A percentile compares a stretch with the other conserved stretches of the same genome.
Evolutionary conservation across 1,140 invertebrate species (phyloP).

Genomic region (Megalopta genalis): DNA sequence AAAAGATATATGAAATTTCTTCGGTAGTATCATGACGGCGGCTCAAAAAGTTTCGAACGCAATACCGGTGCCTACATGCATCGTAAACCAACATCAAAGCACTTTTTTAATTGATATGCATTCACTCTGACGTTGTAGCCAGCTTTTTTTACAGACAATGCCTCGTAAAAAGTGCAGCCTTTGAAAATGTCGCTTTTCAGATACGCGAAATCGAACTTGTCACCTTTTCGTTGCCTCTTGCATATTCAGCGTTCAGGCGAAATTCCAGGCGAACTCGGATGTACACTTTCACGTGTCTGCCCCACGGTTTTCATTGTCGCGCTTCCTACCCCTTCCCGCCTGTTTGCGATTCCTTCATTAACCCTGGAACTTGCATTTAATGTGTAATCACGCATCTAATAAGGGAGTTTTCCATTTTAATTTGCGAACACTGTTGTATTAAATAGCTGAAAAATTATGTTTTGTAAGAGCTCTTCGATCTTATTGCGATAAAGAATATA

Average conservation of each 20-base stretch:
- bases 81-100: slow-evolving; percentile 39
- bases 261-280: background rate
- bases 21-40: background rate
- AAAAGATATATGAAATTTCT: slow-evolving; percentile 13
- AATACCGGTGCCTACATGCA: slow-evolving; percentile 37
- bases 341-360: background rate
- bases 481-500: too few species aligned
- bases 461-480: too few species aligned
- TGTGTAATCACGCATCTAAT: too few species aligned
- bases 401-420: too few species aligned
- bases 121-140: slow-evolving; percentile 28
- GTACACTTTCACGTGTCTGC: background rate
- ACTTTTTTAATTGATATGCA: slow-evolving; percentile 48
- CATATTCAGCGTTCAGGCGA: slow-evolving; percentile 22
- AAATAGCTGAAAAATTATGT: too few species aligned
- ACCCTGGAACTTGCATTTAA: background rate
- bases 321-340: too few species aligned
- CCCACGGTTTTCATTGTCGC: background rate
- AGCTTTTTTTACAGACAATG: slow-evolving; percentile 28
- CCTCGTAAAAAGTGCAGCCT: slow-evolving; percentile 19
- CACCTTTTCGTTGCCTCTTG: slow-evolving; percentile 25
- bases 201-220: slow-evolving; percentile 41
- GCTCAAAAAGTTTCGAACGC: slow-evolving; percentile 10
- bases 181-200: slow-evolving; percentile 27
- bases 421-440: too few species aligned